These are phyloP conservation scores for Monochamus alternatus DNA, from an alignment of 2,888 invertebrate species.

Conservation along the genomic window DNA sequence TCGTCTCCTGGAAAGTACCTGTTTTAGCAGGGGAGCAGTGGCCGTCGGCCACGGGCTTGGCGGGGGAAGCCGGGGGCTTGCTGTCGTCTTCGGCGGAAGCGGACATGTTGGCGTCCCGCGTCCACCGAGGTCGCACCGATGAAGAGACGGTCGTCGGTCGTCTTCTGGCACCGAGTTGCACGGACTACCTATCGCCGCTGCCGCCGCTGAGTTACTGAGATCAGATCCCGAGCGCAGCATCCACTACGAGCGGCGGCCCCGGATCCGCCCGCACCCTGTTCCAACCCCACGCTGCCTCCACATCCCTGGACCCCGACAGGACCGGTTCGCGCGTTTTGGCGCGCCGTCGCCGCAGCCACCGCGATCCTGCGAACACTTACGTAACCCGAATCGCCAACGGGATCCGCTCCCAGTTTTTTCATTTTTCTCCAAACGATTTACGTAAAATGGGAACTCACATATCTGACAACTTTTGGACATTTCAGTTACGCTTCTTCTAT, in stretches of 20 bases:
- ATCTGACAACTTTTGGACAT: no score
- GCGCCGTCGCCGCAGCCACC: not conserved
- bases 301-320: slow-evolving; percentile 56
- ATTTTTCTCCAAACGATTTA: no score
- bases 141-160: slow-evolving; percentile 56
- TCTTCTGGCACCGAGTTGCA: slow-evolving; percentile 66
- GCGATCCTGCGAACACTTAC: not conserved
- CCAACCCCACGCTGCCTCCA: slow-evolving; percentile 56
- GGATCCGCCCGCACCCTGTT: slow-evolving; percentile 58
- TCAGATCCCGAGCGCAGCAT: slow-evolving; percentile 73
- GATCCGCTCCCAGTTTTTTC: not conserved
- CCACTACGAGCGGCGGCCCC: slow-evolving; percentile 57
- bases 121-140: slow-evolving; percentile 60
- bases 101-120: slow-evolving; percentile 66
- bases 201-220: slow-evolving; percentile 63
- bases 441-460: no score
- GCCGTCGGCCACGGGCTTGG: slow-evolving; percentile 68
- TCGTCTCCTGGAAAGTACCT: slow-evolving; percentile 58
- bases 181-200: slow-evolving; percentile 60
- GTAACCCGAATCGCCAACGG: not conserved
- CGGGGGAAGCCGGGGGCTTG: slow-evolving; percentile 61
- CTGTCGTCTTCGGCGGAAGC: slow-evolving; percentile 67
- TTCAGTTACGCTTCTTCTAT: no score
- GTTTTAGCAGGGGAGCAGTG: slow-evolving; percentile 69
- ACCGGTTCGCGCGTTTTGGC: slow-evolving; percentile 43